Base-by-base conservation (phyloP, 2,113 vertebrate species). In the Madoqua kirkii region DNA sequence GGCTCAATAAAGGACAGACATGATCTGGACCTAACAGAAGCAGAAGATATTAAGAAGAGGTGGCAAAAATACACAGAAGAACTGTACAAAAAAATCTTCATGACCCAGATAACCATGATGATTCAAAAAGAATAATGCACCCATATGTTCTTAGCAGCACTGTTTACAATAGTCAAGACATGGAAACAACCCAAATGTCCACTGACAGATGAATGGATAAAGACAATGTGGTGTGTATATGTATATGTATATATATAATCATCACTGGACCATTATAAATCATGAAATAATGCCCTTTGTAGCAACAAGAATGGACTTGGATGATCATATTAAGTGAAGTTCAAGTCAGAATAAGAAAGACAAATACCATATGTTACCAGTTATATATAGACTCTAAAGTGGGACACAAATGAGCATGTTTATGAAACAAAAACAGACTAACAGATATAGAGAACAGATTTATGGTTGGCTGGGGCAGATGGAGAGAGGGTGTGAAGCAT, bases 161-260 rank as follows among this genome's bases (percentile, higher is more conserved):
- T n/a, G 17, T n/a, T 67, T 19, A n/a, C 16, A 67, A 67, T 67
- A 67, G 62, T n/a, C 33, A n/a, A 67, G 62, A 67, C 16, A 67
- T 10, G 62, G 17, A 67, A 67, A 67, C 33, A 67, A 67, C 16
- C 7, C 2, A 19, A 67, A 67, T 10, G 33, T 67, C 33, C 33
- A 67, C 62, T 2, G 8, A n/a, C 33, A 67, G 33, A n/a, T n/a
- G 16, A 67, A 67, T 19, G 62, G 33, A 5, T 67, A 67, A 67
- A 67, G 16, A 67, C n/a, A 2, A 67, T n/a, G 16, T 67, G 33
- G 7, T 29, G 13, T 29, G 2, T 21, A 3, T 55, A 3, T 55
- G 4, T 45, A 64, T 23, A 3, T 21, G 50, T 59, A 10, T 31
- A 0, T 60, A 0, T 62, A 62, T 2, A 10, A 62, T 33, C 4